A percentile compares a stretch with the other conserved stretches of the same genome.
These are phyloP conservation scores for Drosophila nr. perissopoda DNA, from an alignment of 2,888 invertebrate species.

Conservation along the genomic window DNA sequence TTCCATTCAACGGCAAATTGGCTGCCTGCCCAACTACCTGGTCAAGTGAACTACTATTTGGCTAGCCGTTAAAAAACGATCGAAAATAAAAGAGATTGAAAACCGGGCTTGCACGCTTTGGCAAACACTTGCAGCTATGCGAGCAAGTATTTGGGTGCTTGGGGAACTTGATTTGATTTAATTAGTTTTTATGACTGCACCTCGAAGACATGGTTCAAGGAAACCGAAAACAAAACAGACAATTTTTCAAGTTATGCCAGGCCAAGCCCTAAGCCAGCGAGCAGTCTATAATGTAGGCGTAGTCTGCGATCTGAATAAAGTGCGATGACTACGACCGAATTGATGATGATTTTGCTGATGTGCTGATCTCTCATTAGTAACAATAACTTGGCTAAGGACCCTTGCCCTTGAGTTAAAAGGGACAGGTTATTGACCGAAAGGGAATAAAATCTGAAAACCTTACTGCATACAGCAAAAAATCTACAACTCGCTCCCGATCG, in stretches of 20 bases:
- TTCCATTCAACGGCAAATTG: constrained; percentile 62
- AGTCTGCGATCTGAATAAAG: constrained; percentile 18
- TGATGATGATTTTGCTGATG: constrained; percentile 20
- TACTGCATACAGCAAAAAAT: constrained; percentile 13
- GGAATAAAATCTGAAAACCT: constrained; percentile 11
- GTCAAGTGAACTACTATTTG: constrained; percentile 78
- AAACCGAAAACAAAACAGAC: constrained; percentile 48
- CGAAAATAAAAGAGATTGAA: constrained; percentile 28
- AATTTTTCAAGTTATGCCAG: constrained; percentile 31
- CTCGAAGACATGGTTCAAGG: constrained; percentile 65
- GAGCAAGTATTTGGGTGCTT: constrained; percentile 45
- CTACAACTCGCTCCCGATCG: constrained; percentile 16
- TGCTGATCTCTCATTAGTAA: constrained; percentile 56
- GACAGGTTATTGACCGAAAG: constrained; percentile 60
- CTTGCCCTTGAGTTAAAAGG: constrained; percentile 52
- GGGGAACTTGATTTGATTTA: constrained; percentile 76
- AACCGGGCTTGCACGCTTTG: constrained; percentile 46
- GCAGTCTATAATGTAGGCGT: constrained; percentile 50
- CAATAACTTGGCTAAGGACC: constrained; percentile 64
- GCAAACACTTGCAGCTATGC: constrained; percentile 49
- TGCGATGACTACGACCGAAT: constrained; percentile 23
- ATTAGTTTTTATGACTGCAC: constrained; percentile 67
- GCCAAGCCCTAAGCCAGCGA: constrained; percentile 53
- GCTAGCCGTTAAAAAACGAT: constrained; percentile 36
- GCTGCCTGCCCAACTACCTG: constrained; percentile 70